Conservation (phyloP, 2,113 vertebrate genomes). For the Sylvietta virens region DNA sequence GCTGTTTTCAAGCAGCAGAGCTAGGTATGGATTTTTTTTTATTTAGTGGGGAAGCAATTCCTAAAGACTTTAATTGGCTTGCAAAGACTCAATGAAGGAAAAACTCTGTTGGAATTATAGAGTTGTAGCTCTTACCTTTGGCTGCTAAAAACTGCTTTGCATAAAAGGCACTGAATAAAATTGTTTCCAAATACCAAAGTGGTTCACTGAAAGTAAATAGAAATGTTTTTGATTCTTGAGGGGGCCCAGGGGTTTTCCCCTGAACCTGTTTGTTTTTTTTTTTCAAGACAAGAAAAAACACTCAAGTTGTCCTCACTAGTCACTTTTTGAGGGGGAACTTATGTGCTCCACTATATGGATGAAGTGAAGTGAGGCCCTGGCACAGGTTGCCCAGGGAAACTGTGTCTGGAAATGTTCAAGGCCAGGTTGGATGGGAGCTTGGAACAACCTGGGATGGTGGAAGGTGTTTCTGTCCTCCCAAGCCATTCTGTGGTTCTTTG, state of each 20-base stretch:
- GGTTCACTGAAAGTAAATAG: not conserved
- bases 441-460: not conserved
- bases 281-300: not conserved
- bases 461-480: not conserved
- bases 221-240: not conserved
- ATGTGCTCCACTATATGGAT: not conserved
- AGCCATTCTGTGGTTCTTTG: not conserved
- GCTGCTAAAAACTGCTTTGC: not conserved
- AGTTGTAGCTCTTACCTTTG: not conserved
- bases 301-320: not conserved
- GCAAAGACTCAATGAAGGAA: not conserved
- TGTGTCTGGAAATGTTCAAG: not conserved
- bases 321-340: not conserved
- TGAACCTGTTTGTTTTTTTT: fast-evolving
- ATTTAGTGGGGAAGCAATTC: not conserved
- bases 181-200: not conserved
- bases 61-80: slow-evolving; percentile 2
- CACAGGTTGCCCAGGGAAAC: not conserved
- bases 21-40: not conserved
- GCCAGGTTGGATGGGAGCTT: not conserved
- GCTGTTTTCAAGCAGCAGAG: not conserved
- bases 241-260: fast-evolving
- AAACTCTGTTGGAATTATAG: not conserved
- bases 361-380: not conserved
- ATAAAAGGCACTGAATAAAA: not conserved